Percentiles rank a stretch among this genome's conserved stretches.
phyloP scores from a whole-genome alignment of 2,888 invertebrate genomes.

The Synergus itoensis region DNA sequence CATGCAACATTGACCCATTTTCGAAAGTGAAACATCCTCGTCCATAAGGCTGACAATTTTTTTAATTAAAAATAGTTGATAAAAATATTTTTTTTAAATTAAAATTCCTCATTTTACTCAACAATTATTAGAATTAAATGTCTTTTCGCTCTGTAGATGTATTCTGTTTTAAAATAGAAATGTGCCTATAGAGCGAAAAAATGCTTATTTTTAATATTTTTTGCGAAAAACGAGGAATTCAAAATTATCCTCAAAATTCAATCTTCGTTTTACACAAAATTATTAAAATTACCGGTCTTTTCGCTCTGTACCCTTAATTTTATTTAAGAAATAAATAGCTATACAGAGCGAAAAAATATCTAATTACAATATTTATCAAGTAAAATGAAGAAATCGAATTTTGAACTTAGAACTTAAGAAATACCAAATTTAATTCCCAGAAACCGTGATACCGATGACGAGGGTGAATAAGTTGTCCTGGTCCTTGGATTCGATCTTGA shows the following conservation, averaged over 20 bases:
- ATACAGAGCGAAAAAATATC: background rate
- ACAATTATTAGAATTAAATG: no score
- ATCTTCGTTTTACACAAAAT: no score
- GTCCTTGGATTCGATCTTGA: conserved; percentile 86
- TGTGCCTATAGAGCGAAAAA: no score
- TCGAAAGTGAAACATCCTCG: conserved; percentile 88
- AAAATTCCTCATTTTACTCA: no score
- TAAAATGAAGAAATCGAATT: background rate
- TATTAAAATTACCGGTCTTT: no score
- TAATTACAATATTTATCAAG: background rate
- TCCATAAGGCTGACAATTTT: conserved; percentile 81
- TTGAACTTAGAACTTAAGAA: background rate
- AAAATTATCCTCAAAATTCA: no score
- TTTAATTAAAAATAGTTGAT: background rate
- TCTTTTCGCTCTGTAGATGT: no score
- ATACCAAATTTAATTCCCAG: conserved; percentile 83
- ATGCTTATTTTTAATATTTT: no score
- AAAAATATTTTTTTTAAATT: background rate
- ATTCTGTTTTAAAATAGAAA: no score
- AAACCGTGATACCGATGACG: conserved; percentile 85
- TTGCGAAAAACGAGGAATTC: no score
- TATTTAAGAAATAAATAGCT: no score
- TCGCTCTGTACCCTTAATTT: no score
- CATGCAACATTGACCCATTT: conserved; percentile 87
- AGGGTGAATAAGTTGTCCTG: conserved; percentile 86